Percentiles rank a stretch among this genome's conserved stretches.
phyloP scores from a whole-genome alignment of 2,888 invertebrate species.

The Spisula solida region DNA sequence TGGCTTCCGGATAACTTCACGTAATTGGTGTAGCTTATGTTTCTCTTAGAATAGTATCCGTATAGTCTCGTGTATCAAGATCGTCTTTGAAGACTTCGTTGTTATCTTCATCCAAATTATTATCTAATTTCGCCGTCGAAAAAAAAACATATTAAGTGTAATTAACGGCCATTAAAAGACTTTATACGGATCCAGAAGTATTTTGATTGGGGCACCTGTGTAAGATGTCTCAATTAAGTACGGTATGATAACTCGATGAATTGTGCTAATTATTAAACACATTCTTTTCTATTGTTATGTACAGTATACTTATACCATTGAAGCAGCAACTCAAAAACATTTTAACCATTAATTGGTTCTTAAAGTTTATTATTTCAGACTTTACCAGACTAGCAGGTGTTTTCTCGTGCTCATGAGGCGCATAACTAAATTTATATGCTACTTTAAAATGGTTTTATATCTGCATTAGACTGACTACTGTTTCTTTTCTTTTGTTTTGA shows the following conservation, averaged over 20 bases:
- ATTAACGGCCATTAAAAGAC: conserved; percentile 7
- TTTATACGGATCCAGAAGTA: not conserved
- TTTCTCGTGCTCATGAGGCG: not conserved
- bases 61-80: not conserved
- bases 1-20: not conserved
- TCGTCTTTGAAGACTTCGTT: not conserved
- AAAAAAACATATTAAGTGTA: conserved; percentile 24
- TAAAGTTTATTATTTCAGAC: not conserved
- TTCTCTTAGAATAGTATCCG: not conserved
- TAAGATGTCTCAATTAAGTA: conserved; percentile 23
- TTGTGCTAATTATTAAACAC: not conserved
- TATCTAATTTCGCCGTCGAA: not conserved
- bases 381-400: not conserved
- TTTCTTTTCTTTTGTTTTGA: no score
- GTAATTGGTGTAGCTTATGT: not conserved
- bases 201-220: conserved; percentile 12
- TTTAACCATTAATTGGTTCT: not conserved
- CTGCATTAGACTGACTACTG: no score
- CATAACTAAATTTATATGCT: no score
- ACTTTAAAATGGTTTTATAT: no score
- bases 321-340: not conserved
- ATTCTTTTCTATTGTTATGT: not conserved
- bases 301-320: not conserved
- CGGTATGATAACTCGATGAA: not conserved
- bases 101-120: not conserved